These are phyloP conservation scores for Panthera uncia DNA, from an alignment of 2,113 vertebrate species.

Conservation along the genomic window DNA sequence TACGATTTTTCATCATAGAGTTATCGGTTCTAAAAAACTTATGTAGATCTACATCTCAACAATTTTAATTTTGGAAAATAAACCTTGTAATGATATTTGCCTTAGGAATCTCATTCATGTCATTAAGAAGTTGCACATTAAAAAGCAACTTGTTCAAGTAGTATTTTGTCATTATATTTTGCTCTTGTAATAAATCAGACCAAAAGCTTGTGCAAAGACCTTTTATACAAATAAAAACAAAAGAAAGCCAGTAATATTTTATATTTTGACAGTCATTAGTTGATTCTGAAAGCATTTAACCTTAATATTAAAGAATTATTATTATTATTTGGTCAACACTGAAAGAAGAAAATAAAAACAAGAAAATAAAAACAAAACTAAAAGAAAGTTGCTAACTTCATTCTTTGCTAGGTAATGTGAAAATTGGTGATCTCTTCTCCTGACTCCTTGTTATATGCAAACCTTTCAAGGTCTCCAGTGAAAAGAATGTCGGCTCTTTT, in stretches of 20 bases:
- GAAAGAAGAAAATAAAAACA: neutral
- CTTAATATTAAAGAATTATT: neutral
- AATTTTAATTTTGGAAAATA: constrained; percentile 29
- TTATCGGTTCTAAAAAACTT: neutral
- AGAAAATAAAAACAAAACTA: neutral
- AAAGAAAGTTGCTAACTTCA: neutral
- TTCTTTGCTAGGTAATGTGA: neutral
- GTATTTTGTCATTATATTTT: neutral
- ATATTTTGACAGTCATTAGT: neutral
- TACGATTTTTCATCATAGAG: neutral
- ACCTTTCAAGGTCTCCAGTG: neutral
- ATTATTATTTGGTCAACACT: neutral
- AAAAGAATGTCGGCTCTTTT: neutral
- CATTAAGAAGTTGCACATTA: neutral
- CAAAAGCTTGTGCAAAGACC: neutral
- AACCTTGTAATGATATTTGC: neutral
- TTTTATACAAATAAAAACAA: constrained; percentile 23
- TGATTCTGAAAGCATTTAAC: neutral
- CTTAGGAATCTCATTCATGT: neutral
- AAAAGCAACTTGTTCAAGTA: neutral
- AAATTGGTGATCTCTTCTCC: neutral
- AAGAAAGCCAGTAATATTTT: neutral
- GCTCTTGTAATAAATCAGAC: neutral
- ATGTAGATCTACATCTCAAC: neutral
- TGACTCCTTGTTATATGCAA: neutral